A percentile compares a stretch with the other conserved stretches of the same genome.
Evolutionary conservation across 2,888 invertebrate species (phyloP).

Genomic region (Euproctis similis): DNA sequence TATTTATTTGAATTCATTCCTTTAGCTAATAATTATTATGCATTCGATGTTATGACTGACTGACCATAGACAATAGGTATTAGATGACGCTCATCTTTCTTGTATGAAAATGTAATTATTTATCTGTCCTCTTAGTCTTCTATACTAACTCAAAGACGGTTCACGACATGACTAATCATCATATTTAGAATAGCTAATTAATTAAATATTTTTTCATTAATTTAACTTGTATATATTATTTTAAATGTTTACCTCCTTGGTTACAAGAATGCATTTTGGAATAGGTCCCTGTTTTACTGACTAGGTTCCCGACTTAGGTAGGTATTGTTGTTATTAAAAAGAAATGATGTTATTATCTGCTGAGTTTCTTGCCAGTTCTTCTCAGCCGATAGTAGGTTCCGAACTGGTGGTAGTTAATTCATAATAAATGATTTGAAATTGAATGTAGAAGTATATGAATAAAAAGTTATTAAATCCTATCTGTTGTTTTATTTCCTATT

Average conservation of each 20-base stretch:
- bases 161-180: too few species aligned
- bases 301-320: constrained; percentile 22
- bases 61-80: constrained; percentile 5
- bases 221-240: too few species aligned
- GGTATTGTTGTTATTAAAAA: neutral
- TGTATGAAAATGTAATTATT: too few species aligned
- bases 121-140: too few species aligned
- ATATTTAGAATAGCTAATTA: too few species aligned
- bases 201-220: too few species aligned
- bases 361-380: constrained; percentile 72
- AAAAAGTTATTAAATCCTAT: constrained; percentile 21
- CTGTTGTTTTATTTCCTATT: constrained; percentile 34
- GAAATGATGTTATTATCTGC: constrained; percentile 20
- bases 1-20: too few species aligned
- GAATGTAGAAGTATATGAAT: constrained; percentile 6
- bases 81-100: constrained; percentile 11
- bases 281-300: constrained; percentile 2
- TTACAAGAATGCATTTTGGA: constrained; percentile 10
- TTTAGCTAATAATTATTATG: neutral
- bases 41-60: constrained; percentile 9
- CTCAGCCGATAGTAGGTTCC: constrained; percentile 55
- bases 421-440: constrained; percentile 1
- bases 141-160: too few species aligned
- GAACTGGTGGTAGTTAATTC: constrained; percentile 52
- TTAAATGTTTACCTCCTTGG: neutral